Evolutionary conservation across 2,113 vertebrate species (phyloP), one percentile per base, ranked within the genome.

Genomic region (Nycticebus coucang): DNA sequence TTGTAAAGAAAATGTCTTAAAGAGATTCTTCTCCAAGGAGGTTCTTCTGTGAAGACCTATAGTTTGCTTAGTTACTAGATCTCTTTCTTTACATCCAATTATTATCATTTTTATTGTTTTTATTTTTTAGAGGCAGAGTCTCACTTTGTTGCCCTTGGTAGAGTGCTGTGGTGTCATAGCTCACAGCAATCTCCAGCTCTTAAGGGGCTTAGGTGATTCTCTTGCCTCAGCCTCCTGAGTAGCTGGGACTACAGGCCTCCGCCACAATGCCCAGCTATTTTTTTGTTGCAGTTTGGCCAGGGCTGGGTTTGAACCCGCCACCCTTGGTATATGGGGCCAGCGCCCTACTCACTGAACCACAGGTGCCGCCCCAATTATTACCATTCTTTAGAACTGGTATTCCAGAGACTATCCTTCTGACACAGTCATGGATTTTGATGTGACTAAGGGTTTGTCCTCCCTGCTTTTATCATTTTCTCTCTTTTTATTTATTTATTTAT

Each of bases 1-100:
- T 35, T 93, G 21, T 35, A 45, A 71, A 85, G 24, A 68, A 6
- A 68, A 6, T 93, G 64, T 93, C 33, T 81, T 96, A 85, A 88
- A 53, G 55, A 5, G 7, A 50, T 50, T 7, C 45, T 50, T 50
- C 33, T 60, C 55, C 62, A 53, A 64, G 11, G 17, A 80, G 91
- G 53, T 37, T 18, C 21, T 82, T 79, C 15, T 90, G n/a, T 95
- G 74, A 35, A 72, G 6, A n/a, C 26, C 4, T 4, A 24, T 10
- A 35, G 41, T 91, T 87, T 87, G 57, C 37, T 53, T 85, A 53
- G 37, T 77, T 86, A 41, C 80, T 62, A 18, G 37, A 69, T 41
- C 24, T 9, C 0, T 41, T 71, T 60, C 59, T 79, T 72, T 62
- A 85, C 41, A 69, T 74, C 64, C 35, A 33, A 26, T 22, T 69